Percentiles rank a stretch among this genome's conserved stretches.
These are phyloP conservation scores for Drosophila peninsularis DNA, from an alignment of 2,888 invertebrate genomes.

Conservation along the genomic window DNA sequence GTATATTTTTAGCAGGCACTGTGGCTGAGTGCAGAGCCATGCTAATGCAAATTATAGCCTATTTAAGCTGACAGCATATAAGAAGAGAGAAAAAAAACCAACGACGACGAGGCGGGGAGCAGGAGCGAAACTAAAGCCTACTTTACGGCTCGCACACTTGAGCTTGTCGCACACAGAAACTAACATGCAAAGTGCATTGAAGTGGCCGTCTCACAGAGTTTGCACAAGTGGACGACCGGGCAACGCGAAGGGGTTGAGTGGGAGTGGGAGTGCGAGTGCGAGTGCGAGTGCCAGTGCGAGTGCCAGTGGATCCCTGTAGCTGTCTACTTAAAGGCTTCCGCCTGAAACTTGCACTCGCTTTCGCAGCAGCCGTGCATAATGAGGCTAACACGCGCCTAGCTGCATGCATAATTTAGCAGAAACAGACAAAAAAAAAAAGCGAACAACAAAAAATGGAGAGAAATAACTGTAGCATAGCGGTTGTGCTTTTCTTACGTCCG, in stretches of 20 bases:
- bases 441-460: constrained; percentile 8
- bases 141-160: constrained; percentile 58
- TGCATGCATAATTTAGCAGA: constrained; percentile 76
- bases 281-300: neutral
- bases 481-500: constrained; percentile 54
- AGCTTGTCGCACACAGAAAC: constrained; percentile 64
- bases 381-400: constrained; percentile 74
- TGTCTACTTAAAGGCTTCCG: constrained; percentile 71
- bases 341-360: constrained; percentile 43
- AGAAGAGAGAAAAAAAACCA: neutral
- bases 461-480: constrained; percentile 26
- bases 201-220: constrained; percentile 52
- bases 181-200: constrained; percentile 62
- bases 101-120: neutral
- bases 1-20: constrained; percentile 50
- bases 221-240: constrained; percentile 37
- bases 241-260: constrained; percentile 3
- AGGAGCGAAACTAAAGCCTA: constrained; percentile 52
- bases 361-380: constrained; percentile 73
- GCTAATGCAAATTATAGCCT: constrained; percentile 78
- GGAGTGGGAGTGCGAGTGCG: neutral
- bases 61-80: constrained; percentile 62
- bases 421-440: constrained; percentile 1
- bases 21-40: constrained; percentile 69
- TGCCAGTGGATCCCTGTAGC: constrained; percentile 14